Evolutionary conservation across 2,888 invertebrate genomes (phyloP), one percentile per base, ranked within the genome.

Genomic region (Macrophya alboannulata): DNA sequence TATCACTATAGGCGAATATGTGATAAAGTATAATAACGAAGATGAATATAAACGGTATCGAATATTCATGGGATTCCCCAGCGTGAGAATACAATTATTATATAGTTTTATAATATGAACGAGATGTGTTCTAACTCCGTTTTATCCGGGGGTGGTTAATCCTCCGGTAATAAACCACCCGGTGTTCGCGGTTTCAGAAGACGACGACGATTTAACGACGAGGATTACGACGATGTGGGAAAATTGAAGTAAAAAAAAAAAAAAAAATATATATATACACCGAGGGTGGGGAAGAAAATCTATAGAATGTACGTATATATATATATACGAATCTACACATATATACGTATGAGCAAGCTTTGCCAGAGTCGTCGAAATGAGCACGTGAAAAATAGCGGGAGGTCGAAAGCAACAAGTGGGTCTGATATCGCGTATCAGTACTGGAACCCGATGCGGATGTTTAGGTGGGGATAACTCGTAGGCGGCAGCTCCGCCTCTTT

Each of bases 401-500:
- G 72, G 74, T 83, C 74, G 87, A 71, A 31, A 88, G 91, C 92
- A 92, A 92, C 92, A 92, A 92, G 92, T 92, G 92, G 92, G 90
- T 91, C 89, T 91, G 92, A 92, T 93, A 91, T 89, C 91, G 92
- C 91, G 92, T 92, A 92, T 92, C 92, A 92, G 90, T 92, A 89
- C 87, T 84, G 87, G 68, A 85, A 65, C 68, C 17, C 31, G 62
- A 81, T 40, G 65, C 62, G 81, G 25, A 65, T 43, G 77, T 37
- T 81, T 71, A 85, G 88, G 90, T 89, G 90, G 91, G 90, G 90
- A 89, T 84, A 89, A 89, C 88, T 89, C 89, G 91, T 91, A 90
- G 90, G 91, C 91, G 91, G 90, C 90, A 89, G 90, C 92, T 92
- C 93, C 93, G 93, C 93, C 92, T 90, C 90, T 89, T 88, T 88